phyloP scores from a whole-genome alignment of 2,797 vertebrate species.

The Acanthurus leucopareius region DNA sequence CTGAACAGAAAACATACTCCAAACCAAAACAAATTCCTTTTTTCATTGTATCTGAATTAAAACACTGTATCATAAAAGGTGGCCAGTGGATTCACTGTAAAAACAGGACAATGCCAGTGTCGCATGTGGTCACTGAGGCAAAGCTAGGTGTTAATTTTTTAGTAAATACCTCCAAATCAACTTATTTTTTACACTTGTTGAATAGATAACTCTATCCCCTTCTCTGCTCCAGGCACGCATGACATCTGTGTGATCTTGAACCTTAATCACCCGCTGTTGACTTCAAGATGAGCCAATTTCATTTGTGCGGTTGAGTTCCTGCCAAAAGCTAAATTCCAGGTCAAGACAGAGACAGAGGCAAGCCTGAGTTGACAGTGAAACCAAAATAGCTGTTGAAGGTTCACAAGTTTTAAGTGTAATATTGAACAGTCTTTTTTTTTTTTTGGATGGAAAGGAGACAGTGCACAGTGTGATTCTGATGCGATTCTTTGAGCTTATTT shows the following conservation, averaged over 20 bases:
- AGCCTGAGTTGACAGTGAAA: conserved; percentile 24
- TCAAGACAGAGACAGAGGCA: not conserved
- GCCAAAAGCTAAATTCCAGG: not conserved
- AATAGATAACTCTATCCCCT: no score
- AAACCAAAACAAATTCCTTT: no score
- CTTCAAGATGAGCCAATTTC: conserved; percentile 21
- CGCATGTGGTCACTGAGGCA: not conserved
- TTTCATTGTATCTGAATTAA: no score
- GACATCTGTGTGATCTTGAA: not conserved
- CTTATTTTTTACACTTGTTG: not conserved
- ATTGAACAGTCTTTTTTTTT: not conserved
- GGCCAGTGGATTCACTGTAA: no score
- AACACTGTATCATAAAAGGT: not conserved
- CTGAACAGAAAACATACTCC: no score
- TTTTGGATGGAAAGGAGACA: not conserved
- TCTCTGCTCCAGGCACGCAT: not conserved
- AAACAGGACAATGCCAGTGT: not conserved
- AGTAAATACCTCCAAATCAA: not conserved
- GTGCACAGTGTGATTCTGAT: conserved; percentile 16
- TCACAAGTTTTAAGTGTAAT: conserved; percentile 16
- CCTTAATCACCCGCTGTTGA: conserved; percentile 6
- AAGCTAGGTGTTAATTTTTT: not conserved
- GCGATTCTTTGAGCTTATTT: conserved; percentile 17
- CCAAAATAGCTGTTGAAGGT: not conserved
- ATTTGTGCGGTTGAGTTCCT: not conserved